These are phyloP conservation scores for Cynaeus angustus DNA, from an alignment of 2,888 invertebrate species.

Conservation along the genomic window DNA sequence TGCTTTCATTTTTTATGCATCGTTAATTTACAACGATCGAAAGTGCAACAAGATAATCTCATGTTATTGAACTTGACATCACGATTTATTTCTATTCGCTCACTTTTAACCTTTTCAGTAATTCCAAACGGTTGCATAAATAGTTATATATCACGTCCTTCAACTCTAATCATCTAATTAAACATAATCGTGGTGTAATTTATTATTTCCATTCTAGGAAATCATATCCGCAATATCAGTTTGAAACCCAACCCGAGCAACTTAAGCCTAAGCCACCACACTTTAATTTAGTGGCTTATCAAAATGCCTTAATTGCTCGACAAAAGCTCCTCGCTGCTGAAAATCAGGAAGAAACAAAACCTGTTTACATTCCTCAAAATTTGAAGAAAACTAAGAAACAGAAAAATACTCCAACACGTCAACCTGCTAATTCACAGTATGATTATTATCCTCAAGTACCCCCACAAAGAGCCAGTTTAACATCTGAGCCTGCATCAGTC, in stretches of 20 bases:
- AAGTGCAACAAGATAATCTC: slow-evolving; percentile 23
- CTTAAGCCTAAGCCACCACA: slow-evolving; percentile 29
- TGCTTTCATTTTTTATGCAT: slow-evolving; percentile 11
- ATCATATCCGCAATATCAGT: slow-evolving; percentile 41
- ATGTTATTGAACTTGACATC: slow-evolving; percentile 43
- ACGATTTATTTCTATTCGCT: slow-evolving; percentile 27
- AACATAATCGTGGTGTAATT: not conserved
- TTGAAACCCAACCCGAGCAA: slow-evolving; percentile 26
- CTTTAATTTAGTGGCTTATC: slow-evolving; percentile 48
- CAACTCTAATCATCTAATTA: slow-evolving; percentile 7
- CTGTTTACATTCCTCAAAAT: slow-evolving; percentile 33
- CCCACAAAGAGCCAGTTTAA: slow-evolving; percentile 23
- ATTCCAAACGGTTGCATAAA: slow-evolving; percentile 15
- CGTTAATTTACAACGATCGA: slow-evolving; percentile 17
- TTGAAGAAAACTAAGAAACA: slow-evolving; percentile 31
- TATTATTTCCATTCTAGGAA: slow-evolving; percentile 29
- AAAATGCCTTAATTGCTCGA: slow-evolving; percentile 46
- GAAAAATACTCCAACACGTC: slow-evolving; percentile 31
- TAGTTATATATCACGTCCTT: slow-evolving; percentile 37
- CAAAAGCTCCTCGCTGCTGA: slow-evolving; percentile 45
- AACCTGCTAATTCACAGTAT: slow-evolving; percentile 4
- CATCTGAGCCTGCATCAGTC: not conserved
- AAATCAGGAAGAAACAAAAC: slow-evolving; percentile 36
- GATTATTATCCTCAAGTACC: slow-evolving; percentile 39
- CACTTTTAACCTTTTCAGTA: slow-evolving; percentile 27